A percentile compares a stretch with the other conserved stretches of the same genome.
Conservation (phyloP, 2,113 vertebrate species). For the Pelobates fuscus region DNA sequence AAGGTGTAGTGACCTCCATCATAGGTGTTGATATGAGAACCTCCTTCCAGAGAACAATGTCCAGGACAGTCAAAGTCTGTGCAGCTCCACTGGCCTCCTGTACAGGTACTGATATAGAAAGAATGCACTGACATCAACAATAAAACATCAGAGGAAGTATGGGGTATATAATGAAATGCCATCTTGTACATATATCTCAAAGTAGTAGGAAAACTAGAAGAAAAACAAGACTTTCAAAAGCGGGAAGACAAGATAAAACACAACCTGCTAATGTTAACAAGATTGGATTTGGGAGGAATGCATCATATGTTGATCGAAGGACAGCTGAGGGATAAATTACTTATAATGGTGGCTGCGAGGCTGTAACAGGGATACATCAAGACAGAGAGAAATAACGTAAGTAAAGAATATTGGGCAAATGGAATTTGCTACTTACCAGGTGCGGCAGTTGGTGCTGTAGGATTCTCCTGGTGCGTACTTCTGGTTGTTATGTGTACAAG, state of each 20-base stretch:
- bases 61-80: conserved; percentile 70
- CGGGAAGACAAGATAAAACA: no score
- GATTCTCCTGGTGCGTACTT: conserved; percentile 64
- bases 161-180: background rate
- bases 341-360: no score
- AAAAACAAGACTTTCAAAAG: no score
- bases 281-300: no score
- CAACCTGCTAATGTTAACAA: no score
- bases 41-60: conserved; percentile 82
- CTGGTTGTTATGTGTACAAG: conserved; percentile 65
- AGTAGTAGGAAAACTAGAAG: background rate
- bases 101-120: conserved; percentile 68
- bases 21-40: conserved; percentile 83
- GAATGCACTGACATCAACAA: background rate
- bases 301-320: no score
- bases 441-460: conserved; percentile 63
- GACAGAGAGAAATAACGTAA: no score
- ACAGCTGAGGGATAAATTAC: no score
- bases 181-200: background rate
- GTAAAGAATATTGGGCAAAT: no score
- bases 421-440: conserved; percentile 61
- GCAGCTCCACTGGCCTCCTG: conserved; percentile 75
- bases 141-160: background rate
- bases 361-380: no score
- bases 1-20: conserved; percentile 78